These are phyloP conservation scores for Gobius niger DNA, from an alignment of 2,113 vertebrate genomes.

Conservation along the genomic window DNA sequence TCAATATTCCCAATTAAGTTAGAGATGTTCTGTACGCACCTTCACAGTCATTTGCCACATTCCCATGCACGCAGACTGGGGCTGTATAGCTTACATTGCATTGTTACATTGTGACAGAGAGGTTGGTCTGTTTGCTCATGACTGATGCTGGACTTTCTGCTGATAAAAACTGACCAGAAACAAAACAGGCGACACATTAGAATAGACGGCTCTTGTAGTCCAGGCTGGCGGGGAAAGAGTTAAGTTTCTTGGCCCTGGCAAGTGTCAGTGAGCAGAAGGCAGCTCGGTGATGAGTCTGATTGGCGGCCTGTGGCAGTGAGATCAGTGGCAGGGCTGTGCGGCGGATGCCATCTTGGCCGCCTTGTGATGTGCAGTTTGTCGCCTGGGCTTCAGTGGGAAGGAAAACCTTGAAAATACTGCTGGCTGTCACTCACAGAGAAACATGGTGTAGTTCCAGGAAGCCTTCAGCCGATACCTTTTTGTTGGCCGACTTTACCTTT, in stretches of 20 bases:
- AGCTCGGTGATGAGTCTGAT: slow-evolving; percentile 74
- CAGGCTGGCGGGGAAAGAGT: slow-evolving; percentile 57
- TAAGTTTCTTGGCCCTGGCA: slow-evolving; percentile 67
- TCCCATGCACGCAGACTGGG: slow-evolving; percentile 46
- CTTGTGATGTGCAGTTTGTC: slow-evolving; percentile 77
- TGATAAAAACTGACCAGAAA: slow-evolving; percentile 58
- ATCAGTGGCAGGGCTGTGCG: slow-evolving; percentile 72
- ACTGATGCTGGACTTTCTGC: slow-evolving; percentile 56
- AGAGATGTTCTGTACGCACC: slow-evolving; percentile 58
- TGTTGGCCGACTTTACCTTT: slow-evolving; percentile 44
- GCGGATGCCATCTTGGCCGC: slow-evolving; percentile 73
- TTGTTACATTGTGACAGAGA: slow-evolving; percentile 57
- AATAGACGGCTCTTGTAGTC: slow-evolving; percentile 25
- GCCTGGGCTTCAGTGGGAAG: slow-evolving; percentile 63
- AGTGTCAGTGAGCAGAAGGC: slow-evolving; percentile 73
- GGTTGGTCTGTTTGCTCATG: slow-evolving; percentile 57
- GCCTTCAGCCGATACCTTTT: slow-evolving; percentile 54
- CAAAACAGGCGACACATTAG: slow-evolving; percentile 38
- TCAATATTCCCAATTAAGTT: slow-evolving; percentile 78
- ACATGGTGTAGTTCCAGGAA: slow-evolving; percentile 58
- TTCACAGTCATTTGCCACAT: slow-evolving; percentile 52
- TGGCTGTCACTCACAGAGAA: slow-evolving; percentile 73
- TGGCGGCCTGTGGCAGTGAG: slow-evolving; percentile 70
- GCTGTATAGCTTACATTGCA: slow-evolving; percentile 30
- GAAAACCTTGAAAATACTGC: slow-evolving; percentile 73